Evolutionary conservation across 2,797 vertebrate genomes (phyloP).

Genomic region (Sarcophilus harrisii): DNA sequence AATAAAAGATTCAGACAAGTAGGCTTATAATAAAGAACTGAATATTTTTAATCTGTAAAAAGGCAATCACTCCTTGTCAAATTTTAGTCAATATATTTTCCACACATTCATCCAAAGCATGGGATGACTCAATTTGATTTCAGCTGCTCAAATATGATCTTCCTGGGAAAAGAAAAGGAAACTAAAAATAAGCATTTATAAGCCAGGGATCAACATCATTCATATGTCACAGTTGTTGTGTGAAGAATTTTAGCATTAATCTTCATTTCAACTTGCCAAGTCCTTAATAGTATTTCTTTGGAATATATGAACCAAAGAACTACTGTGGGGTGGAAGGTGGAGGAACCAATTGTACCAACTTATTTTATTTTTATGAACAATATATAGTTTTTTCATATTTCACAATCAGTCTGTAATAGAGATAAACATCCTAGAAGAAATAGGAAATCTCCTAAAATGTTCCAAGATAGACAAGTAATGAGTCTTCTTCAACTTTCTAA

Average conservation of each 20-base stretch:
- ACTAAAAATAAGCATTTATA: slow-evolving; percentile 14
- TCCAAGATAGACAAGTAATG: neutral
- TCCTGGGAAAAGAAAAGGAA: slow-evolving; percentile 33
- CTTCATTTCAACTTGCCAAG: neutral
- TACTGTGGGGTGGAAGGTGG: neutral
- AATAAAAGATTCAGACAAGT: neutral
- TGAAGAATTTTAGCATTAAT: slow-evolving; percentile 35
- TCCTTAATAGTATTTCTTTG: neutral
- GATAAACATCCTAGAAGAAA: neutral
- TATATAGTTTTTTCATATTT: neutral
- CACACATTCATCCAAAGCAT: neutral
- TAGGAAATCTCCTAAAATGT: neutral
- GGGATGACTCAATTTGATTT: neutral
- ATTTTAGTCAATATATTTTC: slow-evolving; percentile 16
- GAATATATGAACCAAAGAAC: slow-evolving; percentile 51
- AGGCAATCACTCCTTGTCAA: neutral
- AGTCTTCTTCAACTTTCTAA: neutral
- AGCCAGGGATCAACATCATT: neutral
- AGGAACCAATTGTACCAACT: neutral
- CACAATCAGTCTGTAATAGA: neutral
- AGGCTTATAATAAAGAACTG: neutral
- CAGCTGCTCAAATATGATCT: slow-evolving; percentile 23
- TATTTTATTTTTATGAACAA: neutral
- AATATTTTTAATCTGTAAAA: slow-evolving; percentile 1
- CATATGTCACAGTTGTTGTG: neutral